Evolutionary conservation across 1,140 invertebrate species (phyloP).

Genomic region (Brachionus calyciflorus): DNA sequence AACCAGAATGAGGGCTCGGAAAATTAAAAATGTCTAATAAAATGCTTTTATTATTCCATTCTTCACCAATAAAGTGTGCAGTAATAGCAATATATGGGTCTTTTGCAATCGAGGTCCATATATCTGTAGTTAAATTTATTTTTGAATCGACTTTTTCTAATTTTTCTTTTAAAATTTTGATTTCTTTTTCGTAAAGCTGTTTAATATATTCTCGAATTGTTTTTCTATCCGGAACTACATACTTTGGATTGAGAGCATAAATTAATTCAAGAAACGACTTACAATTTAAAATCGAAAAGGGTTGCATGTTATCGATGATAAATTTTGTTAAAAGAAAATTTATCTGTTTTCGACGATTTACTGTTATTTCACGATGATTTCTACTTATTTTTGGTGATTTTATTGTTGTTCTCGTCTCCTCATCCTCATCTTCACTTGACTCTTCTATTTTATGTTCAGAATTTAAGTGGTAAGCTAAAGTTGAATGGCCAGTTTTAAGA

Average conservation of each 20-base stretch:
- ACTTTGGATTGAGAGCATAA: slow-evolving; percentile 48
- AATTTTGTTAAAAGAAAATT: slow-evolving; percentile 21
- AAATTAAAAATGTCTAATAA: slow-evolving; percentile 48
- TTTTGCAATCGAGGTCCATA: slow-evolving; percentile 50
- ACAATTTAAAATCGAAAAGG: slow-evolving; percentile 50
- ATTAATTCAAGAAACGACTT: slow-evolving; percentile 50
- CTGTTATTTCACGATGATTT: background rate
- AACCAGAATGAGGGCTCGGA: slow-evolving; percentile 46
- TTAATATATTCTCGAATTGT: slow-evolving; percentile 49
- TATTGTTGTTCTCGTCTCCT: background rate
- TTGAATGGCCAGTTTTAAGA: background rate
- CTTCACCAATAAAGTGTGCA: slow-evolving; percentile 49
- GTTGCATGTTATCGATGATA: slow-evolving; percentile 50
- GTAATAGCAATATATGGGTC: slow-evolving; percentile 51
- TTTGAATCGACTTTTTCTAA: slow-evolving; percentile 31
- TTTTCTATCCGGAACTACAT: slow-evolving; percentile 48
- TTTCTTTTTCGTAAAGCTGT: slow-evolving; percentile 48
- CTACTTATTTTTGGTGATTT: background rate
- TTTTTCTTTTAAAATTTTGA: slow-evolving; percentile 26
- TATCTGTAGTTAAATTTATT: slow-evolving; percentile 50
- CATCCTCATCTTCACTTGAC: background rate
- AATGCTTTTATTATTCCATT: slow-evolving; percentile 49
- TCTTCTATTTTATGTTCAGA: background rate
- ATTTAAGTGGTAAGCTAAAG: background rate
- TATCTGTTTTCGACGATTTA: background rate